Evolutionary conservation across 2,888 invertebrate species (phyloP).

Genomic region (Acronicta alni): DNA sequence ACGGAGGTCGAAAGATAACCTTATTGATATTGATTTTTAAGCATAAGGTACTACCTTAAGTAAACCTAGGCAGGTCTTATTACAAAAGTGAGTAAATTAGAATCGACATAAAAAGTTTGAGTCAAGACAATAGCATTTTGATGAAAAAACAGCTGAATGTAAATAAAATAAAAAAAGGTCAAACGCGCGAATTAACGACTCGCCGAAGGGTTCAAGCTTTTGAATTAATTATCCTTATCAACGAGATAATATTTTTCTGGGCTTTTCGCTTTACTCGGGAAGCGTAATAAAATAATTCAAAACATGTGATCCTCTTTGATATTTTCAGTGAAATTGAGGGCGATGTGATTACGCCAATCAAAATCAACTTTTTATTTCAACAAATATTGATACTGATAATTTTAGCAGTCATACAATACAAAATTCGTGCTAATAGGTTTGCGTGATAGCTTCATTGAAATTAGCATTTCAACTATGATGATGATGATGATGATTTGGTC

Average conservation of each 20-base stretch:
- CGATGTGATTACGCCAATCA: slow-evolving; percentile 13
- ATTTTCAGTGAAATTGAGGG: slow-evolving; percentile 25
- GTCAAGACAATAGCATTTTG: slow-evolving; percentile 46
- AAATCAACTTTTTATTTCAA: slow-evolving; percentile 4
- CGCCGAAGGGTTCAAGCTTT: slow-evolving; percentile 62
- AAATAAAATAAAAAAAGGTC: slow-evolving; percentile 62
- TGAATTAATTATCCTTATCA: slow-evolving; percentile 66
- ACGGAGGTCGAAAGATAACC: too few relatives aligned
- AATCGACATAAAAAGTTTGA: slow-evolving; percentile 25
- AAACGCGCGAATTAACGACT: slow-evolving; percentile 62
- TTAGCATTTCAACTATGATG: too few relatives aligned
- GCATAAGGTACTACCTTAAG: not conserved
- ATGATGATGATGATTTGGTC: too few relatives aligned
- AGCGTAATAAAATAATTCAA: slow-evolving; percentile 33
- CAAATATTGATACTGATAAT: not conserved
- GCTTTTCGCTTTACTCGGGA: slow-evolving; percentile 37
- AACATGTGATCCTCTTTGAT: slow-evolving; percentile 30
- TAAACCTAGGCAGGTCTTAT: slow-evolving; percentile 1
- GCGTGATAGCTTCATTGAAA: too few relatives aligned
- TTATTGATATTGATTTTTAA: too few relatives aligned
- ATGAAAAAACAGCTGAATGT: slow-evolving; percentile 48
- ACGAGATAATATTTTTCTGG: slow-evolving; percentile 60
- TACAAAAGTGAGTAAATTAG: slow-evolving; percentile 24
- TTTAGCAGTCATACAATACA: too few relatives aligned
- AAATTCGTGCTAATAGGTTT: too few relatives aligned